These are phyloP conservation scores for Nyctibius grandis DNA, from an alignment of 2,797 vertebrate species.

Conservation along the genomic window DNA sequence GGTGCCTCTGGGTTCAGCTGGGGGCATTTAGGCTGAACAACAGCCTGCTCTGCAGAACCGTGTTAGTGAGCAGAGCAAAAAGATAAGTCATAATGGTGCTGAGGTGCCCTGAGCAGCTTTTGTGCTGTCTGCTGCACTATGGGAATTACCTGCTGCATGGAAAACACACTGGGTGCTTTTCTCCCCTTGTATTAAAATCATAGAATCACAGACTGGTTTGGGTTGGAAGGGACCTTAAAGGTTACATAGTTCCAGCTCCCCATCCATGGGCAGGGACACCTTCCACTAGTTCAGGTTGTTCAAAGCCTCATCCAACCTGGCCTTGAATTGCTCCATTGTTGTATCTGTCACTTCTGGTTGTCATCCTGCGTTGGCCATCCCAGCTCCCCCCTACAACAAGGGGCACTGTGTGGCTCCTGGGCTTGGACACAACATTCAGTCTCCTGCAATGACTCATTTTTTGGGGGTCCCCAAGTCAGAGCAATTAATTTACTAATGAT, in stretches of 20 bases:
- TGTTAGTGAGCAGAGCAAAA: neutral
- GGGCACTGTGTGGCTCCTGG: too few relatives aligned
- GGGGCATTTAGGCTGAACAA: neutral
- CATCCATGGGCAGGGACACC: neutral
- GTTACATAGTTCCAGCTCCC: neutral
- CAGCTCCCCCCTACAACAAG: neutral
- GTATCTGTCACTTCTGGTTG: neutral
- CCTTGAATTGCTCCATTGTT: neutral
- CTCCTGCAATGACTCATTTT: neutral
- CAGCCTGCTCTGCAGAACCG: accelerated
- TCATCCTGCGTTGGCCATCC: accelerated
- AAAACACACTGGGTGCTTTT: neutral
- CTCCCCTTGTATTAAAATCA: neutral
- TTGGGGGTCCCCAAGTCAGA: neutral
- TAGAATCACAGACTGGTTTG: neutral
- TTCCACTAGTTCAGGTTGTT: neutral
- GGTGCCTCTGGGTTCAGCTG: neutral
- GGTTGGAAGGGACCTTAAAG: neutral
- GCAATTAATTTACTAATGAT: neutral
- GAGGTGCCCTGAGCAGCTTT: neutral
- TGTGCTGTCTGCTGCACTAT: accelerated
- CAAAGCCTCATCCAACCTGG: neutral
- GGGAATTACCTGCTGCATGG: neutral
- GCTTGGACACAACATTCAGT: accelerated
- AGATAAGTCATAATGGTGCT: accelerated